Evolutionary conservation across 2,797 vertebrate genomes (phyloP), one percentile per base, ranked within the genome.

Genomic region (Gymnodraco acuticeps): DNA sequence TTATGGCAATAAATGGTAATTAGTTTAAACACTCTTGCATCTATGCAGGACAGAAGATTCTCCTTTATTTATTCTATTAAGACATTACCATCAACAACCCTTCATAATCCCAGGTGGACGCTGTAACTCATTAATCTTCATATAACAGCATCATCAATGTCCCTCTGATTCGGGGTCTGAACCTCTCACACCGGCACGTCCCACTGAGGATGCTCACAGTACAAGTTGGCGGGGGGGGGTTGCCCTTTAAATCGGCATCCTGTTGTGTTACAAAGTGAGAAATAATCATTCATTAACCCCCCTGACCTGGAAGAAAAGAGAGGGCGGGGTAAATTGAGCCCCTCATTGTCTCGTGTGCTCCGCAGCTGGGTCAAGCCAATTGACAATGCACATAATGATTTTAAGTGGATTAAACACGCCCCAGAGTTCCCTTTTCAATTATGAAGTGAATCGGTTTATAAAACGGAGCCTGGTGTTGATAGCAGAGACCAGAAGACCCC

Each of bases 261-360:
- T 85, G 80, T 90, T 92, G 91, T 89, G 92, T 90, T 95, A 93
- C 94, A 96, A 94, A 95, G 91, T 93, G 92, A 95, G 94, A 94
- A 94, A 94, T 95, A 95, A 94, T 96, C 94, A 94, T 95, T 95
- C 95, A 96, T 96, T 95, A 96, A 95, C 94, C 92, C 86, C 77
- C 62, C 83, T 90, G 93, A 93, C 91, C 93, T 38, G 0, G 1
- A 20, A 27, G 10, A 31, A 64, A 69, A 52, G 67, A 46, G 70
- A 70, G 58, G 51, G 58, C 55, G 60, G 3, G 2, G 42, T 4
- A 27, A 77, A 87, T 88, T 23, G 77, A 90, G 88, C 77, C 83
- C 77, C 85, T 88, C 85, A 89, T 88, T 92, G 91, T 88, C 77
- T 82, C 71, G 41, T 46, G 81, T 81, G 64, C 81, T 62, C 76